Evolutionary conservation across 2,888 invertebrate genomes (phyloP).

Genomic region (Sminthurinus aureus): DNA sequence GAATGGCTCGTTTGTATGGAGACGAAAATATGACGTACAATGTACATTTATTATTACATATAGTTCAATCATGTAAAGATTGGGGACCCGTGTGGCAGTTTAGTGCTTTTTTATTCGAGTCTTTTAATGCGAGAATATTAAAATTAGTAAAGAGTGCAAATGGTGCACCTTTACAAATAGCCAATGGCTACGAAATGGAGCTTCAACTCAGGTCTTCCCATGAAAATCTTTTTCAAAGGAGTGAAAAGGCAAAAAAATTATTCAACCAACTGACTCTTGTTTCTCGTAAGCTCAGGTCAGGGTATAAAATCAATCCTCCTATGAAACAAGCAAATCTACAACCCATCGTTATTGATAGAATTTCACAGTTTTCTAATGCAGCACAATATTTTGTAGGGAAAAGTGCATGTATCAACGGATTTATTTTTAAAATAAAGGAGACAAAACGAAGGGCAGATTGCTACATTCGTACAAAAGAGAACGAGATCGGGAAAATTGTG

Average conservation of each 20-base stretch:
- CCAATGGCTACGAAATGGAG: background rate
- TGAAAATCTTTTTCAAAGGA: background rate
- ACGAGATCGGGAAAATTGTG: background rate
- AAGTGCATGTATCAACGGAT: background rate
- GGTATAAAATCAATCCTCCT: background rate
- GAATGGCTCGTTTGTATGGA: background rate
- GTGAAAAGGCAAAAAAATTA: background rate
- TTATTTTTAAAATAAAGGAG: background rate
- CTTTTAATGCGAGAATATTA: background rate
- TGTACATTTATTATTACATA: background rate
- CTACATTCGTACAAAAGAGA: background rate
- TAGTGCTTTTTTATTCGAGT: constrained; percentile 1
- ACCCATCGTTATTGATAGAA: background rate
- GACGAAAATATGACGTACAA: background rate
- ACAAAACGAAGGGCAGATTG: constrained; percentile 9
- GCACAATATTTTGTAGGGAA: background rate
- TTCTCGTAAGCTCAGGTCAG: background rate
- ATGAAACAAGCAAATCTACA: background rate
- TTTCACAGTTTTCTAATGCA: background rate
- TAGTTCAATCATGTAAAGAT: background rate
- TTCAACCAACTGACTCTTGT: background rate
- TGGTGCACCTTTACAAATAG: background rate
- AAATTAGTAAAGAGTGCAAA: background rate
- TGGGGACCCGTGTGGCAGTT: background rate
- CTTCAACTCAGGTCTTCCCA: background rate